Conservation (phyloP, 2,113 vertebrate species). For the Caretta caretta region DNA sequence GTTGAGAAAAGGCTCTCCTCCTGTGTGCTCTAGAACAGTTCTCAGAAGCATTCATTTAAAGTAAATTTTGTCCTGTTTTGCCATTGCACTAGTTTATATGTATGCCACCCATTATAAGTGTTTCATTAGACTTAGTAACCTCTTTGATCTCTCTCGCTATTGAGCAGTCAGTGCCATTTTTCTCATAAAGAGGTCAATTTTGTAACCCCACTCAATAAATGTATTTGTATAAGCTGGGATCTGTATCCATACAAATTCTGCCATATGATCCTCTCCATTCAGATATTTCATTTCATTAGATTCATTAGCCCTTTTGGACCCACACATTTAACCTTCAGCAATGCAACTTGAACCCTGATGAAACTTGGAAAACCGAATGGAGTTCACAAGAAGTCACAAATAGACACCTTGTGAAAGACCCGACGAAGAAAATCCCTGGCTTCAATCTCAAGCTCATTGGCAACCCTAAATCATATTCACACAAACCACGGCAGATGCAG, state of each 20-base stretch:
- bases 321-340: no score
- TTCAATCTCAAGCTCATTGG: no score
- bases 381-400: no score
- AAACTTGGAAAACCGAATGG: no score
- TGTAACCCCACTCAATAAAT: not conserved
- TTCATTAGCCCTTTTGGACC: not conserved
- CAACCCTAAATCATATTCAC: no score
- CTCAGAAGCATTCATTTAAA: not conserved
- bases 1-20: not conserved
- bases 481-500: no score
- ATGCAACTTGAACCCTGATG: no score
- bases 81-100: not conserved
- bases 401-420: no score
- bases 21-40: not conserved
- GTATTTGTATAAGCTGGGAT: not conserved
- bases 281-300: not conserved
- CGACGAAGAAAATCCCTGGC: no score
- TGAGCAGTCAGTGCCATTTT: not conserved
- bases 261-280: accelerated
- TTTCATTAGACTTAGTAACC: not conserved
- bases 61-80: not conserved
- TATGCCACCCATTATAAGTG: not conserved
- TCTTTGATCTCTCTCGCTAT: not conserved
- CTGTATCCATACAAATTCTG: not conserved
- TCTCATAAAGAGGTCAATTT: not conserved